A percentile compares a stretch with the other conserved stretches of the same genome.
Conservation (phyloP, 2,888 invertebrate species). For the Escarpia spicata region DNA sequence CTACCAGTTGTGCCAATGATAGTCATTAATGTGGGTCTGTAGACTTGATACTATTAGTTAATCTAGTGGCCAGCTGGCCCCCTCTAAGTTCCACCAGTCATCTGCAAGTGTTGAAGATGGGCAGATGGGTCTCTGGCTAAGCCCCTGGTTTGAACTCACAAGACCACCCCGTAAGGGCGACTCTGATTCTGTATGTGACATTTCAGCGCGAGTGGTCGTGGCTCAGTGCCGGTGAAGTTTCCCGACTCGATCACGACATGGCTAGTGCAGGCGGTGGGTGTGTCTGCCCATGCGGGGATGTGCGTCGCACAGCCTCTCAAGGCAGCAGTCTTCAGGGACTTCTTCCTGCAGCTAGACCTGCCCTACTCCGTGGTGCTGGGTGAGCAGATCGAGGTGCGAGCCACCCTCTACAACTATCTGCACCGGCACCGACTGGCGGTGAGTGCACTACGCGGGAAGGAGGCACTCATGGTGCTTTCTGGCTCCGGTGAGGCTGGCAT, state of each 20-base stretch:
- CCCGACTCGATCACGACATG: conserved; percentile 75
- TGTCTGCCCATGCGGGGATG: conserved; percentile 67
- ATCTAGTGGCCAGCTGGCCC: too few species aligned
- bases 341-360: conserved; percentile 78
- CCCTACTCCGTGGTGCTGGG: conserved; percentile 76
- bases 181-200: neutral
- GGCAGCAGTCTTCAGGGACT: conserved; percentile 73
- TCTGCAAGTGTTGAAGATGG: too few species aligned
- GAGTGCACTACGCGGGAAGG: neutral
- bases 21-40: too few species aligned
- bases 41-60: too few species aligned
- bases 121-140: too few species aligned
- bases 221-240: conserved; percentile 47
- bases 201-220: neutral
- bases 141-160: too few species aligned
- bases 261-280: conserved; percentile 72
- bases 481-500: too few species aligned
- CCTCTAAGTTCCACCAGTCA: too few species aligned
- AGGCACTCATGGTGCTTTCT: too few species aligned
- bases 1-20: too few species aligned
- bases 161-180: neutral
- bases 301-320: conserved; percentile 68
- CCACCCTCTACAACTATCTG: conserved; percentile 79
- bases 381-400: conserved; percentile 74
- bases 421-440: conserved; percentile 53